These are phyloP conservation scores for Neomonachus schauinslandi DNA, from an alignment of 2,113 vertebrate species.

Conservation along the genomic window DNA sequence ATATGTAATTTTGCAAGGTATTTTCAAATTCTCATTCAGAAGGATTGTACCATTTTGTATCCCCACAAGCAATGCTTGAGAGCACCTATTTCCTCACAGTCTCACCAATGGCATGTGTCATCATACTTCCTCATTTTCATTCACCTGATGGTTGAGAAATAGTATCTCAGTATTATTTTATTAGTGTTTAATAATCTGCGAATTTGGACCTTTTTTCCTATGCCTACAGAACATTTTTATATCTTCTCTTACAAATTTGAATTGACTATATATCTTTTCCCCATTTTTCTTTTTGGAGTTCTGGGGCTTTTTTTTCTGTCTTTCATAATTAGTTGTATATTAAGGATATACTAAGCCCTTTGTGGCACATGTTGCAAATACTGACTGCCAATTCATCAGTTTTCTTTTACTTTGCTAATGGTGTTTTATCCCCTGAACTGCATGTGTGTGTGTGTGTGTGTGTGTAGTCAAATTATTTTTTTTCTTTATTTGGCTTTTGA, in stretches of 20 bases:
- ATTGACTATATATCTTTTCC: background rate
- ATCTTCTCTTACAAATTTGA: background rate
- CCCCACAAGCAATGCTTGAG: background rate
- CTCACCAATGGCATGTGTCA: background rate
- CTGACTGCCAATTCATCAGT: background rate
- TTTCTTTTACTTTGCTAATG: background rate
- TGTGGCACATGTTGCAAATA: background rate
- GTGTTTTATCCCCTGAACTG: background rate
- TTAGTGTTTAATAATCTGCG: background rate
- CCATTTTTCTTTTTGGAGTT: background rate
- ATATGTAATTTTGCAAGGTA: background rate
- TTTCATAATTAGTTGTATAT: background rate
- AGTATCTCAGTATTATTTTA: background rate
- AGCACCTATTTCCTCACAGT: background rate
- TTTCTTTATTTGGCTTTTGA: background rate
- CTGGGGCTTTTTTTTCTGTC: background rate
- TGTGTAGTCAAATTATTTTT: background rate
- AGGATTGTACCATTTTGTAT: background rate
- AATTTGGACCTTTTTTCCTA: background rate
- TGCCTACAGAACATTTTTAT: background rate
- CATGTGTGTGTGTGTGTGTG: background rate
- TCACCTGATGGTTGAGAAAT: background rate
- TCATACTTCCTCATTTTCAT: background rate
- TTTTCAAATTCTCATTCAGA: background rate
- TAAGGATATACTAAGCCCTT: background rate